Conservation (phyloP, 2,797 vertebrate species). For the Sternotherus odoratus region DNA sequence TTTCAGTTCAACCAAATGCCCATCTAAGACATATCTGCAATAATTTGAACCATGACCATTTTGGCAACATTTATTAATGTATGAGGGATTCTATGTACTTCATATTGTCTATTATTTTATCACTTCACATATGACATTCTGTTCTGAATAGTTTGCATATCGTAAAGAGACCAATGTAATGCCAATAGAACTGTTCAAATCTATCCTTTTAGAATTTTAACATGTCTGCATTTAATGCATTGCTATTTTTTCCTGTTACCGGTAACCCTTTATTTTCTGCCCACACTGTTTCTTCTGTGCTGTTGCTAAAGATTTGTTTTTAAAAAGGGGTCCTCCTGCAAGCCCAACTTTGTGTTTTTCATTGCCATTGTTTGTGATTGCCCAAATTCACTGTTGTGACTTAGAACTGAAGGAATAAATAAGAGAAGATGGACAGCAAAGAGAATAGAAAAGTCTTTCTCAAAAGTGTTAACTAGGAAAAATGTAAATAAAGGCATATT, state of each 20-base stretch:
- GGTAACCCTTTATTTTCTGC: not conserved
- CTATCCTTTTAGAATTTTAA: not conserved
- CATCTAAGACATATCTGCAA: slow-evolving; percentile 20
- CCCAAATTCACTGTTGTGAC: not conserved
- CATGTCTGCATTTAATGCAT: not conserved
- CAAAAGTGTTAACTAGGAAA: not conserved
- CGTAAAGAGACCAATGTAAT: slow-evolving; percentile 6
- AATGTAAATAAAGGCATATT: not conserved
- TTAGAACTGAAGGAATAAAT: not conserved
- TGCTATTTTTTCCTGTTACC: not conserved
- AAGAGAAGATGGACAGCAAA: not conserved
- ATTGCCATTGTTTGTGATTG: not conserved
- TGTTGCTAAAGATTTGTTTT: not conserved
- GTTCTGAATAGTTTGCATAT: not conserved
- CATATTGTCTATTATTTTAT: not conserved
- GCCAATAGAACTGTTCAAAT: not conserved
- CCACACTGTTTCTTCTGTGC: not conserved
- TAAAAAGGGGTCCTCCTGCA: not conserved
- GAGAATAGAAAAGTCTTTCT: not conserved
- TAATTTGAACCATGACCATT: not conserved
- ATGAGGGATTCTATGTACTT: not conserved
- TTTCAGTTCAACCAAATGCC: slow-evolving; percentile 27
- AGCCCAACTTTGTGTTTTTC: not conserved
- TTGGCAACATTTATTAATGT: not conserved
- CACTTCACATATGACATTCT: not conserved